phyloP scores from a whole-genome alignment of 2,888 invertebrate species.

The Spilosoma lubricipeda region DNA sequence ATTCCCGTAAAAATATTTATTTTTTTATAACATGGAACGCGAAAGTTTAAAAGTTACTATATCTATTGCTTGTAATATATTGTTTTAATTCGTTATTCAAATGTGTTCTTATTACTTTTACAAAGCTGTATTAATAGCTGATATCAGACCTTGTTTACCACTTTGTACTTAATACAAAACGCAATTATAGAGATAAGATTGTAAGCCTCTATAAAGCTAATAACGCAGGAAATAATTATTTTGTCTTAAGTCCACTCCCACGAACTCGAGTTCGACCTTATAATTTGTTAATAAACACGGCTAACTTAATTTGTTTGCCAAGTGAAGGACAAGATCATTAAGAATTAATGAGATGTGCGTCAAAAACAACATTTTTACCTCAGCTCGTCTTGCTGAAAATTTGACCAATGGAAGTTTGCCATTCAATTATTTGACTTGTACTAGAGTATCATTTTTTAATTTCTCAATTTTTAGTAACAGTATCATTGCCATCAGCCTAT shows the following conservation, averaged over 20 bases:
- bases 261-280: background rate
- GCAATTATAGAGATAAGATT: background rate
- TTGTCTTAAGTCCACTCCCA: background rate
- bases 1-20: too few species aligned
- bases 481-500: too few species aligned
- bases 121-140: too few species aligned
- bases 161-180: background rate
- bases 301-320: background rate
- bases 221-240: background rate
- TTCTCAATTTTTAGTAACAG: too few species aligned
- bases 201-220: background rate
- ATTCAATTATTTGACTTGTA: background rate
- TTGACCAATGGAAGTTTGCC: background rate
- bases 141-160: background rate
- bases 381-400: background rate
- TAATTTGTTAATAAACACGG: slow-evolving; percentile 1
- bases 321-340: background rate
- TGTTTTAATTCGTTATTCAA: too few species aligned
- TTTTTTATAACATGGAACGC: too few species aligned
- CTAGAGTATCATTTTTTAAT: background rate
- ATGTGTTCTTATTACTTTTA: too few species aligned
- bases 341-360: background rate
- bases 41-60: too few species aligned
- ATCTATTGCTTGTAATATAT: too few species aligned
- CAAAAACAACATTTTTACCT: background rate